A percentile compares a stretch with the other conserved stretches of the same genome.
Conservation (phyloP, 37 sponge, comb jelly and placozoan genomes). For the Halichondria panicea region DNA sequence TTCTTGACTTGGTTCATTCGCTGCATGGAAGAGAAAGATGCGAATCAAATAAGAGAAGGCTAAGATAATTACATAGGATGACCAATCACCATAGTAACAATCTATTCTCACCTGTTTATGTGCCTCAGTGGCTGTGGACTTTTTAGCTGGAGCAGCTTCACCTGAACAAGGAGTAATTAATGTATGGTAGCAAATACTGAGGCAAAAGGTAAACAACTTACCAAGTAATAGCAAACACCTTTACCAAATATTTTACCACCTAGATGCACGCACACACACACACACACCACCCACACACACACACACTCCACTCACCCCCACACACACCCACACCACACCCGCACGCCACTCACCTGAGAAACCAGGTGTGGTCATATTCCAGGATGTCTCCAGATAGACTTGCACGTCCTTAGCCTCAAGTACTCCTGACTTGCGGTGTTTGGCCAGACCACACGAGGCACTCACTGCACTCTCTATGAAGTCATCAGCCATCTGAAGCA, state of each 20-base stretch:
- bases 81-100: neutral
- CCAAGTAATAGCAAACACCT: no score
- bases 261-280: no score
- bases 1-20: constrained; percentile 62
- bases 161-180: constrained; percentile 78
- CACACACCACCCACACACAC: no score
- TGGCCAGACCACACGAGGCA: constrained; percentile 85
- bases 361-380: constrained; percentile 96
- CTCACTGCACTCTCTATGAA: constrained; percentile 90
- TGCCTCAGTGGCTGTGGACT: constrained; percentile 76
- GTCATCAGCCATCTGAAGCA: constrained; percentile 92
- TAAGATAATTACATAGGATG: neutral
- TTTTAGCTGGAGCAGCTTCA: constrained; percentile 57
- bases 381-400: constrained; percentile 58
- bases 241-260: no score
- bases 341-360: constrained; percentile 61
- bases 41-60: no score
- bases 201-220: no score
- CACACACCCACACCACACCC: no score
- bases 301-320: no score
- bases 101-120: constrained; percentile 74
- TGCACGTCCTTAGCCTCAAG: constrained; percentile 83
- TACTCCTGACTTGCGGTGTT: constrained; percentile 83
- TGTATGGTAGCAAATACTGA: no score
- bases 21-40: no score